phyloP scores from a whole-genome alignment of 2,888 invertebrate species.

The Gonocerus acuteangulatus region DNA sequence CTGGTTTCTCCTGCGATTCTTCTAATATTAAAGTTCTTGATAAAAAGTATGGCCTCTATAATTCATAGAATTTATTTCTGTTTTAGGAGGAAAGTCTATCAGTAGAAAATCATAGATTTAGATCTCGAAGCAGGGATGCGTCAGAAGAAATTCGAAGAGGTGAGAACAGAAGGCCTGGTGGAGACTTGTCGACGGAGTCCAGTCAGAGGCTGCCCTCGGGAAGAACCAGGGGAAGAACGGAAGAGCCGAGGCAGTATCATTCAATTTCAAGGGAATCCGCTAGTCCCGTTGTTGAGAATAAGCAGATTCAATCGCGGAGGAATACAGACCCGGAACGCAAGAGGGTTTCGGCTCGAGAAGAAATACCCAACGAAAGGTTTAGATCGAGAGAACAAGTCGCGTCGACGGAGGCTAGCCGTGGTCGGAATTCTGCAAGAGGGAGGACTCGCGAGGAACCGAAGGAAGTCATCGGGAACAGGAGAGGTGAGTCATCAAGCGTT shows the following conservation, averaged over 20 bases:
- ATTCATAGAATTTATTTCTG: no score
- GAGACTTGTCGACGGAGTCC: neutral
- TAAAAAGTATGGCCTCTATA: no score
- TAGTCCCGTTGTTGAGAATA: neutral
- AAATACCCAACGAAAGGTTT: constrained; percentile 4
- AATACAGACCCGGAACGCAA: neutral
- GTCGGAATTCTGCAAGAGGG: neutral
- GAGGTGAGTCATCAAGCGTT: neutral
- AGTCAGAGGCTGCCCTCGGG: neutral
- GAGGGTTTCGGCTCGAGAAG: neutral
- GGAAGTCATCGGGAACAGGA: neutral
- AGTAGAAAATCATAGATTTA: constrained; percentile 20
- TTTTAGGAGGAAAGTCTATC: constrained; percentile 18
- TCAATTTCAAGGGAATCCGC: neutral
- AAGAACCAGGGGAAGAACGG: neutral
- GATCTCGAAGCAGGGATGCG: constrained; percentile 2
- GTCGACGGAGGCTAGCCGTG: neutral
- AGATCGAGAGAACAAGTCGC: constrained; percentile 2
- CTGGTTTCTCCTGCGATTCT: no score
- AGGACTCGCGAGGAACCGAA: constrained; percentile 1
- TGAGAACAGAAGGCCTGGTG: neutral
- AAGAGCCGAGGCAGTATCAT: constrained; percentile 10
- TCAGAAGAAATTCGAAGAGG: constrained; percentile 2
- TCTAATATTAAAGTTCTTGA: no score
- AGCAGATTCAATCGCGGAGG: neutral